phyloP scores from a whole-genome alignment of 2,797 vertebrate genomes.

The Mormyrops boulengeri region DNA sequence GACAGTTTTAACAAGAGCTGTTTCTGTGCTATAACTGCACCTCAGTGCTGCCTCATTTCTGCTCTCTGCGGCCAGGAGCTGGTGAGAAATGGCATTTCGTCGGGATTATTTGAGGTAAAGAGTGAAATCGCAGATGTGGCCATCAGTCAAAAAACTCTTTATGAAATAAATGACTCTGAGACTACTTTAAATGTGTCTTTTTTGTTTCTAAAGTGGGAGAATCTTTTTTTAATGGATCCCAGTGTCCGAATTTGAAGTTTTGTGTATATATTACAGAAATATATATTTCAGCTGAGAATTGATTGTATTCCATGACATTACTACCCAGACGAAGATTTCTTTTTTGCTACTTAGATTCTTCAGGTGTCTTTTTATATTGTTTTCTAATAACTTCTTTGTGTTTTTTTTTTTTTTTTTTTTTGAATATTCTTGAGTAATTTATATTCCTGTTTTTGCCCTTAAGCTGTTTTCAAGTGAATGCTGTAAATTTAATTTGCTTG shows the following conservation, averaged over 20 bases:
- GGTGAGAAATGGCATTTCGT: background rate
- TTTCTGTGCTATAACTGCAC: background rate
- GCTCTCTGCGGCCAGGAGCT: background rate
- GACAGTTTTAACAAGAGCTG: background rate
- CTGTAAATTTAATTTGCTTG: background rate
- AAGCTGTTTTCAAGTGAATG: background rate
- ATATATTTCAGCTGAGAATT: background rate
- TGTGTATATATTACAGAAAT: background rate
- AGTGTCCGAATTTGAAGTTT: background rate
- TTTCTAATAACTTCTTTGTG: background rate
- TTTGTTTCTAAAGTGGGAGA: background rate
- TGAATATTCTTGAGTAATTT: background rate
- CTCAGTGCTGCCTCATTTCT: conserved; percentile 3
- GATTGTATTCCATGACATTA: background rate
- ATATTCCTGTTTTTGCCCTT: conserved; percentile 6
- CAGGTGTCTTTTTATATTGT: background rate
- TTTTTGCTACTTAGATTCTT: background rate
- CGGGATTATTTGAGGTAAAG: background rate
- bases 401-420: background rate
- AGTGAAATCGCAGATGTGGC: background rate
- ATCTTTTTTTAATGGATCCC: background rate
- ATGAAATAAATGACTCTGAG: background rate
- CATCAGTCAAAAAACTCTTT: background rate
- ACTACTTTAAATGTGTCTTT: background rate
- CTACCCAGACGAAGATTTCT: background rate